These are phyloP conservation scores for Onthophagus sagittarius DNA, from an alignment of 2,888 invertebrate species.

Conservation along the genomic window DNA sequence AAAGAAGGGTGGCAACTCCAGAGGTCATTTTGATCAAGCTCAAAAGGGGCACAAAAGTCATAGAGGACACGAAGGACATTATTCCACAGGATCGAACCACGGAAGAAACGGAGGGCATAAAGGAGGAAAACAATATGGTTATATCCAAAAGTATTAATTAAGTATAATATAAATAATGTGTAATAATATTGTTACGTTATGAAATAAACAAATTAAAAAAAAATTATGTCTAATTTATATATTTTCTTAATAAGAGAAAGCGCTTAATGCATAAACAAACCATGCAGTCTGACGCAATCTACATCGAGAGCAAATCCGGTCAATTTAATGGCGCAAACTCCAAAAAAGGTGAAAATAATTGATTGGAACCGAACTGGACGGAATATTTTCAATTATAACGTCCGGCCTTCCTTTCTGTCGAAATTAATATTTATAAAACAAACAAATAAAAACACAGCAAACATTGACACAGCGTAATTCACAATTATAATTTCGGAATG, in stretches of 20 bases:
- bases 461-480: neutral
- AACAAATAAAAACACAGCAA: neutral
- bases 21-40: slow-evolving; percentile 63
- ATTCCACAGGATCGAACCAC: slow-evolving; percentile 56
- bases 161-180: neutral
- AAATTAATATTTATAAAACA: neutral
- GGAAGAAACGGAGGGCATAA: slow-evolving; percentile 31
- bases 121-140: slow-evolving; percentile 10
- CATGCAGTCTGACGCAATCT: neutral
- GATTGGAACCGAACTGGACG: neutral
- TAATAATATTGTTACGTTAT: neutral
- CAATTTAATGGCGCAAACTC: neutral
- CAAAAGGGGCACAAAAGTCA: slow-evolving; percentile 62
- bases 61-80: slow-evolving; percentile 61
- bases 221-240: neutral
- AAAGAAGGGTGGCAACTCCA: slow-evolving; percentile 62
- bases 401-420: neutral
- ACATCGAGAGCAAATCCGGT: neutral
- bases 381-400: neutral
- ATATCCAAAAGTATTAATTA: slow-evolving; percentile 13
- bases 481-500: neutral
- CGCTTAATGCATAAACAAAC: neutral
- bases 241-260: neutral
- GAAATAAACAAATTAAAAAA: neutral
- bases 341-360: neutral